A percentile compares a stretch with the other conserved stretches of the same genome.
These are phyloP conservation scores for Elanoides forficatus DNA, from an alignment of 2,113 vertebrate species.

Conservation along the genomic window DNA sequence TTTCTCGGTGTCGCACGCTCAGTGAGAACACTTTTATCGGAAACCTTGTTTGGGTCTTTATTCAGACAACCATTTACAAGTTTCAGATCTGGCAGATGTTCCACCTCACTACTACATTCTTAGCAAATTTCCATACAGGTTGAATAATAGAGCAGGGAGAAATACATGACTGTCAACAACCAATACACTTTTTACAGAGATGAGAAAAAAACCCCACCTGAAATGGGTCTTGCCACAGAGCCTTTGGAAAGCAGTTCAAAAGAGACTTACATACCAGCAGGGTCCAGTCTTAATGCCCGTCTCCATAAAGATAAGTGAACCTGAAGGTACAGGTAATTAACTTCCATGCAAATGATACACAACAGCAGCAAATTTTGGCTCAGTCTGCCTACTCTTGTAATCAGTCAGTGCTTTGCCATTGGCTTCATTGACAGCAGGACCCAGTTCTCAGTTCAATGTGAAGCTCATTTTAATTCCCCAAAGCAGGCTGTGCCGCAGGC, in stretches of 20 bases:
- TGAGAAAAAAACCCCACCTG: not conserved
- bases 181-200: not conserved
- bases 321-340: not conserved
- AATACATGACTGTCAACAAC: not conserved
- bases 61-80: not conserved
- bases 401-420: not conserved
- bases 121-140: not conserved
- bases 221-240: not conserved
- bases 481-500: not conserved
- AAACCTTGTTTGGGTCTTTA: not conserved
- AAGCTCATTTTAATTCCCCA: not conserved
- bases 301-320: not conserved
- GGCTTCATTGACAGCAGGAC: not conserved
- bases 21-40: not conserved
- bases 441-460: not conserved
- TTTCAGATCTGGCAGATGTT: not conserved
- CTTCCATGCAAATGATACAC: not conserved
- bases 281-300: not conserved
- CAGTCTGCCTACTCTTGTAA: not conserved
- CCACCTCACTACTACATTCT: not conserved
- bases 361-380: not conserved
- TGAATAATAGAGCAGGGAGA: not conserved
- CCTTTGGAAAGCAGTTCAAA: not conserved
- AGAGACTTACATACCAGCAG: not conserved
- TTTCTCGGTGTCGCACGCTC: rapidly evolving